Evolutionary conservation across 1,140 invertebrate genomes (phyloP).

Genomic region (Macrobrachium rosenbergii): DNA sequence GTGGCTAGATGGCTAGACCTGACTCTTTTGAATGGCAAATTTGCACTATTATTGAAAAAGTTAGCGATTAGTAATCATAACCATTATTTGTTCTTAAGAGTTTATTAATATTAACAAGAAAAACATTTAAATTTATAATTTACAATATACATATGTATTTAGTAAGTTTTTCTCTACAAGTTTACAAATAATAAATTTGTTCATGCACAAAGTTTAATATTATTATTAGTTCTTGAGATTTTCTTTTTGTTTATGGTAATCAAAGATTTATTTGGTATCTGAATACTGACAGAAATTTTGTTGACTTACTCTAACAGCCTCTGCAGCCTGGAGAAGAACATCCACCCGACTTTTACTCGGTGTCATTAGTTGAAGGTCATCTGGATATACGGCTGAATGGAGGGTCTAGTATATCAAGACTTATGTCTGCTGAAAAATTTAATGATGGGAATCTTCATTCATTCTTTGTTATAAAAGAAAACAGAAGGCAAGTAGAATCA

Average conservation of each 20-base stretch:
- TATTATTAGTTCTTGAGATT: not conserved
- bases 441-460: conserved; percentile 73
- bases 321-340: conserved; percentile 61
- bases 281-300: not conserved
- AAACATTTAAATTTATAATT: too few relatives aligned
- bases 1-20: too few relatives aligned
- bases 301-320: conserved; percentile 36
- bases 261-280: not conserved
- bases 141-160: too few relatives aligned
- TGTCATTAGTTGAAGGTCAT: conserved; percentile 77
- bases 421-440: conserved; percentile 68
- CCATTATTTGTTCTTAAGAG: too few relatives aligned
- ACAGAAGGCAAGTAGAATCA: conserved; percentile 67
- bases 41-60: too few relatives aligned
- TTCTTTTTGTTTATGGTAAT: not conserved
- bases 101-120: too few relatives aligned
- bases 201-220: not conserved
- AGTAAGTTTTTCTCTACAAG: too few relatives aligned
- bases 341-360: conserved; percentile 78
- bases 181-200: too few relatives aligned
- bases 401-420: conserved; percentile 76
- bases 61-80: too few relatives aligned
- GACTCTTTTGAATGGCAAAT: too few relatives aligned
- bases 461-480: conserved; percentile 72
- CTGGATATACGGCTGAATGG: conserved; percentile 79